Evolutionary conservation across 2,113 vertebrate genomes (phyloP).

Genomic region (Nansenia antarctica): DNA sequence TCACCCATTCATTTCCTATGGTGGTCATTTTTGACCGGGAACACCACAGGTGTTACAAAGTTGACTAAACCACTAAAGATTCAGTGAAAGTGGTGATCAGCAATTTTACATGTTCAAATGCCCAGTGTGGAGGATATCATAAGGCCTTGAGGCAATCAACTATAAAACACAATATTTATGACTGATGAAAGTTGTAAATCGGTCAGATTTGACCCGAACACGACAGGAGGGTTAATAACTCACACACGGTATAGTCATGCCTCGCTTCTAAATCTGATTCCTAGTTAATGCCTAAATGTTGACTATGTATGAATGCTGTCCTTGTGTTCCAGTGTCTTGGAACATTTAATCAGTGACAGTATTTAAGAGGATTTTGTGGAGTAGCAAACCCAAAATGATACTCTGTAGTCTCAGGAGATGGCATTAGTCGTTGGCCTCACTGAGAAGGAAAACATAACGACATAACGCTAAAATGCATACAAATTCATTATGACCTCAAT

Average conservation of each 20-base stretch:
- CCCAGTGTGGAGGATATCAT: too few species aligned
- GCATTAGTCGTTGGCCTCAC: not conserved
- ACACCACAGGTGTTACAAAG: too few species aligned
- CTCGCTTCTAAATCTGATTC: slow-evolving; percentile 1
- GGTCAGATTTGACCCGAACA: not conserved
- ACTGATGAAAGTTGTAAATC: not conserved
- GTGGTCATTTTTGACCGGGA: too few species aligned
- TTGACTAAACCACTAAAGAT: too few species aligned
- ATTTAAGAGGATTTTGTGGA: not conserved
- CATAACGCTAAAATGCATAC: not conserved
- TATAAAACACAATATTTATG: too few species aligned
- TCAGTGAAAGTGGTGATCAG: too few species aligned
- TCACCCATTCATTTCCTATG: too few species aligned
- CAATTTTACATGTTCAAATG: too few species aligned
- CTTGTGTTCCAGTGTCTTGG: slow-evolving; percentile 2
- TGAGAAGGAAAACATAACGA: not conserved
- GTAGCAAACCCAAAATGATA: not conserved
- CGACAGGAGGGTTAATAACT: not conserved
- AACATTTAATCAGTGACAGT: not conserved
- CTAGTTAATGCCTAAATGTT: not conserved
- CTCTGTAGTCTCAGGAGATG: not conserved
- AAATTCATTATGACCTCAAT: not conserved
- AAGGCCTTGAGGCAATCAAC: too few species aligned
- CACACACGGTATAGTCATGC: not conserved
- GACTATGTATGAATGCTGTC: not conserved